Base-by-base conservation (phyloP, 2,888 invertebrate genomes). In the Ctenicera cuprea region DNA sequence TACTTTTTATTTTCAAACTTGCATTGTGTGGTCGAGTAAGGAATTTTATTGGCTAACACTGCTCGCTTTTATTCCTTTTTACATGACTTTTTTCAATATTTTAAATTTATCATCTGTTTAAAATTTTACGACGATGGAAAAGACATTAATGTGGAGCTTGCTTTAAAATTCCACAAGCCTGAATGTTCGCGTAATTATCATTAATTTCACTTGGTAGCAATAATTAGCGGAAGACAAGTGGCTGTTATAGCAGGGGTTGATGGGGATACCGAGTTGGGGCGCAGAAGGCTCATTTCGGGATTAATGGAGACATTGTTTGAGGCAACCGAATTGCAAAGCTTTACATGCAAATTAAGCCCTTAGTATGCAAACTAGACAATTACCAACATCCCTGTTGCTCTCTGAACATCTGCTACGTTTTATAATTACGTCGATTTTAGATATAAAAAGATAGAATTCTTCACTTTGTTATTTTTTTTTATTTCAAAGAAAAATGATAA, bases 291-390 rank as follows among this genome's bases (percentile, higher is more conserved):
- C 85, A 85, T 86, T 85, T 84, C 82, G 79, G 84, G 83, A 86
- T 86, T 87, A 86, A 86, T 86, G 85, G 85, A 85, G 85, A 86
- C 85, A 86, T 85, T 86, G 86, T 86, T 86, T 85, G 85, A 85
- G 82, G 82, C 81, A 80, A 79, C 81, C 81, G 81, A 83, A 83
- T 80, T 82, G 83, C 80, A 77, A 50, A 82, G 84, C 83, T 85
- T 84, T 84, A 85, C 85, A 86, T 86, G 86, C 84, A 86, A 86
- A 86, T 86, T 85, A 85, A 85, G 83, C 85, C 84, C 85, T 86
- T 86, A 85, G 81, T 85, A 86, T 86, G 86, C 85, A 86, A 86
- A 86, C 85, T 83, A 83, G 85, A 83, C 83, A 86, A 86, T 86
- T 85, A 85, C 83, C 84, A 83, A 82, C 83, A 82, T 83, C 83